phyloP scores from a whole-genome alignment of 2,113 vertebrate genomes.

The Cygnus atratus region DNA sequence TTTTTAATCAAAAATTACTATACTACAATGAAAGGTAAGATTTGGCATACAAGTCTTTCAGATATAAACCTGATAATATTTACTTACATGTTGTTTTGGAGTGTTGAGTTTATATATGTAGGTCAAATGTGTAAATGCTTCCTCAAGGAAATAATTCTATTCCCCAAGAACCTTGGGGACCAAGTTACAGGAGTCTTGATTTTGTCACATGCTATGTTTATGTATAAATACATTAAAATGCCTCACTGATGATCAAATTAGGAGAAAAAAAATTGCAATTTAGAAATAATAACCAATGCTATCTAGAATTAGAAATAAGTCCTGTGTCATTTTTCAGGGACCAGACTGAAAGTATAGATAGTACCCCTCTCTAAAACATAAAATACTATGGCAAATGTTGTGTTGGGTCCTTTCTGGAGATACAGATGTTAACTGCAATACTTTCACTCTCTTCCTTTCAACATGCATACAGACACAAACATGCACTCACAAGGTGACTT shows the following conservation, averaged over 20 bases:
- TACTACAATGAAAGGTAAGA: neutral
- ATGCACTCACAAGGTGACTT: neutral
- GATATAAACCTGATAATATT: neutral
- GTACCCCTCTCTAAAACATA: neutral
- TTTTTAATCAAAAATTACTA: neutral
- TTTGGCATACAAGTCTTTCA: neutral
- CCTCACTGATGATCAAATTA: neutral
- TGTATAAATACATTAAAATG: neutral
- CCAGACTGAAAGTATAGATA: neutral
- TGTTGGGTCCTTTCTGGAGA: neutral
- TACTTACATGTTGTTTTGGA: neutral
- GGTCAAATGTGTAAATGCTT: neutral
- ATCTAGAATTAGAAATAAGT: neutral
- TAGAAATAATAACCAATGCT: neutral
- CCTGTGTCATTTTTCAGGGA: neutral
- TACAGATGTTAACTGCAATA: neutral
- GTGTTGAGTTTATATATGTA: neutral
- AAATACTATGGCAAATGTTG: neutral
- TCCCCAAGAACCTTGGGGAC: neutral
- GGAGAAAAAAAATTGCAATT: neutral
- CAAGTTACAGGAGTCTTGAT: neutral
- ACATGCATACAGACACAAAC: neutral
- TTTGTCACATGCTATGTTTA: neutral
- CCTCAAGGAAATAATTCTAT: neutral
- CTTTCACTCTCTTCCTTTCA: neutral